These are phyloP conservation scores for Tangara arthus DNA, from an alignment of 2,797 vertebrate species.

Conservation along the genomic window DNA sequence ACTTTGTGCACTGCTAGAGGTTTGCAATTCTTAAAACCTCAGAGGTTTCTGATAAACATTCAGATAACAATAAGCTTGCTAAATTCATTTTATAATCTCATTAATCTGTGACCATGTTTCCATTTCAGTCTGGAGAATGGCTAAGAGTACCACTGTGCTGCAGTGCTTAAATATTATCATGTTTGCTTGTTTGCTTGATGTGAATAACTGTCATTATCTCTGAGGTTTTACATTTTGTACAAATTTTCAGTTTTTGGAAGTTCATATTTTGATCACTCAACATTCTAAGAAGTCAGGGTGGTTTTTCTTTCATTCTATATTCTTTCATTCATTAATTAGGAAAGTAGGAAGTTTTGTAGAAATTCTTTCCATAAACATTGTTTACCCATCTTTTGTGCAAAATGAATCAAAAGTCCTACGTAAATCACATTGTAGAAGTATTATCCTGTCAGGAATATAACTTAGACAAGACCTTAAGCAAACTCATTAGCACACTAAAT, in stretches of 20 bases:
- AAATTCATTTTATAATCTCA: constrained; percentile 51
- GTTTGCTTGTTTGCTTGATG: neutral
- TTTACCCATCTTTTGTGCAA: neutral
- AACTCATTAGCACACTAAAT: neutral
- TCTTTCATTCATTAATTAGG: neutral
- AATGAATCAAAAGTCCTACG: neutral
- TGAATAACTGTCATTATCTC: neutral
- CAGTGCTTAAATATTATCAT: neutral
- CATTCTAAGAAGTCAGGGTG: neutral
- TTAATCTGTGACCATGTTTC: constrained; percentile 35
- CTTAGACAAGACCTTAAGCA: neutral
- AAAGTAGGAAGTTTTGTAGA: neutral
- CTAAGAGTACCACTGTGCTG: neutral
- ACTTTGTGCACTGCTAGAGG: neutral
- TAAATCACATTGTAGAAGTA: neutral
- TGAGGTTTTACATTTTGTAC: neutral
- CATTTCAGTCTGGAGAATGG: neutral
- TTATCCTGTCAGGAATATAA: neutral
- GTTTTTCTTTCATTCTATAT: neutral
- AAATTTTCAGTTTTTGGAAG: neutral
- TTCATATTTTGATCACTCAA: neutral
- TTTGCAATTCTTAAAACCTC: constrained; percentile 28
- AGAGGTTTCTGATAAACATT: constrained; percentile 48
- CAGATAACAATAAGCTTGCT: constrained; percentile 32
- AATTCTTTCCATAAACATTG: neutral